Conservation (phyloP, 2,113 vertebrate species). For the Otolemur garnettii region DNA sequence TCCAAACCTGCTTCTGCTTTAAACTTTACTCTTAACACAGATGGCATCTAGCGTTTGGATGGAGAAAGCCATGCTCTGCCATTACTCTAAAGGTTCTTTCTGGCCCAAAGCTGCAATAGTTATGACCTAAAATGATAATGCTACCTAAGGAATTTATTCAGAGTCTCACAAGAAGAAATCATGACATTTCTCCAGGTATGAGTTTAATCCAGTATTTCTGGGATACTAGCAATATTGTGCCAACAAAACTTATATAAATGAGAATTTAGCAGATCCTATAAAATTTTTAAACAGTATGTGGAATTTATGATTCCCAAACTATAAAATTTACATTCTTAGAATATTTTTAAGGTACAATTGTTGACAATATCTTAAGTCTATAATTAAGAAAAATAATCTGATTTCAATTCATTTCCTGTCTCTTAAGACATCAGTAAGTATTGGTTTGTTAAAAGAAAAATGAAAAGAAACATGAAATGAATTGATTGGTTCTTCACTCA, state of each 20-base stretch:
- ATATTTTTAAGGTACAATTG: background rate
- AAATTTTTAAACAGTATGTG: background rate
- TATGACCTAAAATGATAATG: background rate
- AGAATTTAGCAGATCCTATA: background rate
- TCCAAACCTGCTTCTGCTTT: background rate
- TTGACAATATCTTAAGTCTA: background rate
- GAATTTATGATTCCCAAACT: background rate
- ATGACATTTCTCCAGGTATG: background rate
- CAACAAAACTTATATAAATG: background rate
- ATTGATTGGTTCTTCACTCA: background rate
- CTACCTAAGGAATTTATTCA: background rate
- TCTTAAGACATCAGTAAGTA: background rate
- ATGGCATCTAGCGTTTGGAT: background rate
- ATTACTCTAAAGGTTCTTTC: background rate
- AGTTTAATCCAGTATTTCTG: background rate
- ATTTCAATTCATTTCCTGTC: slow-evolving; percentile 3
- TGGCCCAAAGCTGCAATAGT: background rate
- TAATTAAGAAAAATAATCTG: background rate
- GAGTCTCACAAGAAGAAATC: background rate
- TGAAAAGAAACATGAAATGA: background rate
- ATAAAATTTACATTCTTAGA: background rate
- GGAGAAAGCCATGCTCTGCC: background rate
- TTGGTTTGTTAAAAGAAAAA: slow-evolving; percentile 13
- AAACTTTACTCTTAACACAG: background rate
- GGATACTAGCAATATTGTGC: background rate